A percentile compares a stretch with the other conserved stretches of the same genome.
Conservation (phyloP, 2,888 invertebrate species). For the Habrosyne pyritoides region DNA sequence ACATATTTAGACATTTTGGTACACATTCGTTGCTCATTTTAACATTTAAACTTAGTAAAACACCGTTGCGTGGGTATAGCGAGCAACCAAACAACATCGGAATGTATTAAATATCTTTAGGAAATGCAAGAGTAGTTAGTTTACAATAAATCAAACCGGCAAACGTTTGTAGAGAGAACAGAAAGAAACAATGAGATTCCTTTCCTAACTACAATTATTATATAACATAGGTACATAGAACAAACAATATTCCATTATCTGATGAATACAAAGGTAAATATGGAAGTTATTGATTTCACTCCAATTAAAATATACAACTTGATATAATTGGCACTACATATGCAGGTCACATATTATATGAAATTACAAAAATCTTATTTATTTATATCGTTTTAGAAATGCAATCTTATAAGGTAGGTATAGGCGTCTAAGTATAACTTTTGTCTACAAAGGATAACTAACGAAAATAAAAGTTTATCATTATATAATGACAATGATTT, state of each 20-base stretch:
- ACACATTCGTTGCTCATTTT: slow-evolving; percentile 81
- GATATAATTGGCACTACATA: slow-evolving; percentile 78
- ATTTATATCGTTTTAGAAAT: slow-evolving; percentile 33
- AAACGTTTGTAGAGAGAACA: slow-evolving; percentile 26
- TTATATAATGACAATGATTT: slow-evolving; percentile 9
- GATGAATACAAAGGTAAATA: slow-evolving; percentile 42
- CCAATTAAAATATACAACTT: slow-evolving; percentile 55
- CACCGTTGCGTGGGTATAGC: slow-evolving; percentile 44
- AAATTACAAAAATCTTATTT: slow-evolving; percentile 66
- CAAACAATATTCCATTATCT: slow-evolving; percentile 36
- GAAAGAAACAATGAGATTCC: slow-evolving; percentile 55
- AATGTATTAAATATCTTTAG: slow-evolving; percentile 63
- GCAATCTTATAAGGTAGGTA: slow-evolving; percentile 32
- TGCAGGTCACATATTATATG: slow-evolving; percentile 71
- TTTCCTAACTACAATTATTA: slow-evolving; percentile 40
- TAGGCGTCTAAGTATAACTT: slow-evolving; percentile 50
- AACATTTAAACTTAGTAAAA: slow-evolving; percentile 50
- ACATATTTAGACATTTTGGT: slow-evolving; percentile 78
- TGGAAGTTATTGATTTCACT: slow-evolving; percentile 53
- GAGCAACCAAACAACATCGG: slow-evolving; percentile 70
- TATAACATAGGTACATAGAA: slow-evolving; percentile 31
- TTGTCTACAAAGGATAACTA: slow-evolving; percentile 33
- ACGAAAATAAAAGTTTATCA: slow-evolving; percentile 35
- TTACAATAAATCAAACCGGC: slow-evolving; percentile 16
- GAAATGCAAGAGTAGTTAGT: slow-evolving; percentile 38